Base-by-base conservation (phyloP, 2,797 vertebrate species). In the Nyctalus aviator region DNA sequence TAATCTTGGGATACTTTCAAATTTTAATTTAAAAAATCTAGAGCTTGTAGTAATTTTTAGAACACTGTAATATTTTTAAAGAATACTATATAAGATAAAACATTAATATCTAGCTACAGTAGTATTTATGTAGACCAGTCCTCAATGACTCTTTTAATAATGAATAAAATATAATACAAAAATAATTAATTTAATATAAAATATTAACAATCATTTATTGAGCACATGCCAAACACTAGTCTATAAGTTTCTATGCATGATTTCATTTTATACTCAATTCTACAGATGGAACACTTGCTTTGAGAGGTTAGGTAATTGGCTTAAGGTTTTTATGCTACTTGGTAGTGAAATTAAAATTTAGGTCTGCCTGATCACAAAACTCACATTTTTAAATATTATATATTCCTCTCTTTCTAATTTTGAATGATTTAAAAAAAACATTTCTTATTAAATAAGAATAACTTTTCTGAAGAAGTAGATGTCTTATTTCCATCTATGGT, bases 141-240 rank as follows among this genome's bases (percentile, higher is more conserved):
- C 73, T 30, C 15, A 25, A 30, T 76, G 92, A 27, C 1, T 32
- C 8, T 82, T 87, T 88, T 86, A 75, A 77, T 71, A 92, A 91
- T 37, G 27, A 93, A 76, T 71, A 95, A 84, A 90, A 35, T 57
- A 75, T 46, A 23, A 68, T 30, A 75, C 71, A 48, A 77, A 94
- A 95, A 78, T 86, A 93, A 62, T 71, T 25, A 96, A 87, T 53
- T 57, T 79, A 89, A 85, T n/a, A 78, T 50, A 44, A 46, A 76
- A 44, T 89, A 76, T 59, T 25, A n/a, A 25, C 15, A 25, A 44
- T 69, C 12, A 71, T 69, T 84, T 78, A 90, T 2, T 81, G 15
- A 81, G 27, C 14, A 66, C 44, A 5, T 69, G 35, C 13, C 59
- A 77, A 86, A 14, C 12, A 73, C 6, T 44, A 20, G 30, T 81